phyloP scores from a whole-genome alignment of 2,113 vertebrate species.

The Vulpes ferrilata region DNA sequence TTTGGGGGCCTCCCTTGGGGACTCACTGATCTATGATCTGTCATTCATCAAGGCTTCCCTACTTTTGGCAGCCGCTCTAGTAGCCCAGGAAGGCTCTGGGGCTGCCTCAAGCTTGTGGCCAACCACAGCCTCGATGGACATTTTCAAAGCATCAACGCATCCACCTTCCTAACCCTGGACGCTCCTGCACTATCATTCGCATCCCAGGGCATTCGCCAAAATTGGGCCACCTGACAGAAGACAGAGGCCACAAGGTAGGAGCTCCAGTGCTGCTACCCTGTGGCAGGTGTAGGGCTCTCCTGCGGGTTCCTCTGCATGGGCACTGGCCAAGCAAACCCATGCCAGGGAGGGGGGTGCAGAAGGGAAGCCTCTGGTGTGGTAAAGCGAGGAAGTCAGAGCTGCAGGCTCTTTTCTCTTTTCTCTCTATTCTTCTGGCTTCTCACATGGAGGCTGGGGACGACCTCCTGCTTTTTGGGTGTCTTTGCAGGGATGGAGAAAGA shows the following conservation, averaged over 20 bases:
- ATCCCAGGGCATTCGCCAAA: background rate
- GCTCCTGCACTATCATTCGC: background rate
- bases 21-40: accelerated
- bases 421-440: background rate
- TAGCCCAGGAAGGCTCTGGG: too few species aligned
- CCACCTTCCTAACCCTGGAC: too few species aligned
- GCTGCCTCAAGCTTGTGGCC: background rate
- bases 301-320: background rate
- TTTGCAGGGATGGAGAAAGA: background rate
- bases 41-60: background rate
- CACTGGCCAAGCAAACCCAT: background rate
- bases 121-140: background rate
- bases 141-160: accelerated
- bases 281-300: background rate
- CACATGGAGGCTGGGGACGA: background rate
- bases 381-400: background rate
- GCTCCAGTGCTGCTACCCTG: background rate
- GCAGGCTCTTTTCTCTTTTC: too few species aligned
- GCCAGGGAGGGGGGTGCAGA: background rate
- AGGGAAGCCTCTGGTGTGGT: background rate
- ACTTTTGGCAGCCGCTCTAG: accelerated
- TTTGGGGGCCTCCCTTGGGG: background rate
- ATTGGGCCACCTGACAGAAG: background rate
- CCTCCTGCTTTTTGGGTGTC: background rate
- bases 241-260: background rate